A percentile compares a stretch with the other conserved stretches of the same genome.
Evolutionary conservation across 2,113 vertebrate species (phyloP).

Genomic region (Dolichallabes microphthalmus): DNA sequence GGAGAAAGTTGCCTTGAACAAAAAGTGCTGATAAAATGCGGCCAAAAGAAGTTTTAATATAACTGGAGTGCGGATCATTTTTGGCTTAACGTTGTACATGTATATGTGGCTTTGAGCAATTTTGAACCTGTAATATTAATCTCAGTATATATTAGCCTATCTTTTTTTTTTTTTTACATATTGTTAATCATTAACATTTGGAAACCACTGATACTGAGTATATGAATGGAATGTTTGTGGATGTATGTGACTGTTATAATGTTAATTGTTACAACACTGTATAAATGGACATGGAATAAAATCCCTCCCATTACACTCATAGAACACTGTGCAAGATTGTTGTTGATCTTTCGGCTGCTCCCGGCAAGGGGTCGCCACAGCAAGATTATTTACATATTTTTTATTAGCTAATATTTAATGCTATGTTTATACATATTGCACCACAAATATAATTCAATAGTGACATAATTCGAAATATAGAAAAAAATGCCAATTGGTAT

Average conservation of each 20-base stretch:
- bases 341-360: no score
- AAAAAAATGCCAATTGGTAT: neutral
- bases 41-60: no score
- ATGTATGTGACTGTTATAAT: neutral
- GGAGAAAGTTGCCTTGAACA: no score
- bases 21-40: no score
- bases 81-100: no score
- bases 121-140: neutral
- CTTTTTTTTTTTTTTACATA: no score
- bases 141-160: neutral
- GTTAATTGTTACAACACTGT: neutral
- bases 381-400: constrained; percentile 1
- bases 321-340: constrained; percentile 48
- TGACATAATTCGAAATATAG: neutral
- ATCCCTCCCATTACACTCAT: constrained; percentile 44
- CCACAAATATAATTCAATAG: neutral
- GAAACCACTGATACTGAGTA: neutral
- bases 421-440: neutral
- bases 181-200: neutral
- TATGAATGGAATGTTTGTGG: neutral
- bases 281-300: constrained; percentile 14
- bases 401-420: neutral
- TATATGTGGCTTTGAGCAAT: no score
- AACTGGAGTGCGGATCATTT: no score
- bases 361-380: no score